Base-by-base conservation (phyloP, 2,113 vertebrate species). In the Sterrhoptilus dennistouni region DNA sequence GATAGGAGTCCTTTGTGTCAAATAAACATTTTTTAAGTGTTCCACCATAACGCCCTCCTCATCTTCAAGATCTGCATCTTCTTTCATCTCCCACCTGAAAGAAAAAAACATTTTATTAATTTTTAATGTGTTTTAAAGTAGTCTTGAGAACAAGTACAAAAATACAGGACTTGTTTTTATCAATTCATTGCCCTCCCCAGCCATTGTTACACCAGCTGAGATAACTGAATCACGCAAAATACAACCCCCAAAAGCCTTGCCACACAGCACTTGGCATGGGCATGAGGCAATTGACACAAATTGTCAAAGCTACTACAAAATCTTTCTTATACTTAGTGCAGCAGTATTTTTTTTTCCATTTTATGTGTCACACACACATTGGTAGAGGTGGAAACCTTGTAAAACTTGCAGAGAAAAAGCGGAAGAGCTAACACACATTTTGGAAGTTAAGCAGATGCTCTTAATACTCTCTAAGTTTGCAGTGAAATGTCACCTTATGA, bases 81-180 rank as follows among this genome's bases (percentile, higher is more conserved):
- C 98, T 96, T 98, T 99, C 98, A 99, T 98, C 97, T 99, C 99
- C 99, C 99, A 99, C 96, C 99, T 99, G 98, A 95, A 98, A 97
- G 59, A 97, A 96, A 97, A 45, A 97, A 96, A 56, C 6, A 89
- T 88, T 72, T 27, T 77, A 70, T 53, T 64, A 33, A 31, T 66
- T 50, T 76, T 65, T 40, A 19, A 60, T 33, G 9, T 36, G 10
- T 27, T 64, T 81, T 64, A 92, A 87, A 82, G 49, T 16, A 77
- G 60, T 44, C n/a, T 38, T 85, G 52, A 84, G 79, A 95, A 90
- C 57, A 85, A 95, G 45, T 52, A 81, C 94, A 79, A 90, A 88
- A 75, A 79, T 56, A 69, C 12, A 75, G 80, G 86, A 38, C 9
- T 71, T 5, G 0, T 44, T 63, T 50, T 29, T 52, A 54, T 45